Percentiles rank a stretch among this genome's conserved stretches.
phyloP scores from a whole-genome alignment of 2,888 invertebrate genomes.

The Meghimatium bilineatum region DNA sequence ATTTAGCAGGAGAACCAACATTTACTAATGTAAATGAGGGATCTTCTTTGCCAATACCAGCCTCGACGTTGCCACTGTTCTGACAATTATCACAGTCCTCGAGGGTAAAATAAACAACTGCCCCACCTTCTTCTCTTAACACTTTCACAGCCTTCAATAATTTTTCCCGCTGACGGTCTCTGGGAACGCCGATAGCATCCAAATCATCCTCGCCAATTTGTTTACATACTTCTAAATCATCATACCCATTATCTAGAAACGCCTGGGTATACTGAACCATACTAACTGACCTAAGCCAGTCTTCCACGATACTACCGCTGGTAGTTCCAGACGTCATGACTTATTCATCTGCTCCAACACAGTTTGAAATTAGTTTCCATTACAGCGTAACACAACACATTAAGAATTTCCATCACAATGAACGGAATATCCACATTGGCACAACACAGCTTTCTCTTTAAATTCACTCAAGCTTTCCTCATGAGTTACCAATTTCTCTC shows the following conservation, averaged over 20 bases:
- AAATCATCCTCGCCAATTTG: constrained; percentile 96
- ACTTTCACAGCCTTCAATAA: constrained; percentile 90
- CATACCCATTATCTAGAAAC: constrained; percentile 97
- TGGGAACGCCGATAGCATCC: constrained; percentile 95
- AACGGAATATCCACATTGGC: not conserved
- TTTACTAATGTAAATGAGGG: not conserved
- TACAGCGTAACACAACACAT: not conserved
- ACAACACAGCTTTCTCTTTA: not conserved
- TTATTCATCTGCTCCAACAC: no score
- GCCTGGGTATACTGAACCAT: constrained; percentile 94
- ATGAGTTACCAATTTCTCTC: not conserved
- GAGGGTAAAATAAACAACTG: constrained; percentile 93
- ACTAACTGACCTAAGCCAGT: constrained; percentile 90
- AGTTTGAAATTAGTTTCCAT: no score
- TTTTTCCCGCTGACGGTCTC: constrained; percentile 87
- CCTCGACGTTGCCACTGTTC: constrained; percentile 32
- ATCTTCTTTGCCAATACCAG: constrained; percentile 48
- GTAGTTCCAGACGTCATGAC: constrained; percentile 8
- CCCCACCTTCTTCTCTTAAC: constrained; percentile 93
- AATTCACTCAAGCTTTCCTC: not conserved
- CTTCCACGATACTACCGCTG: constrained; percentile 88
- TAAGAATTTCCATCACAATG: not conserved
- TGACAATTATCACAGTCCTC: constrained; percentile 78
- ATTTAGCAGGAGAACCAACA: not conserved
- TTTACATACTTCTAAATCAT: constrained; percentile 97